phyloP scores from a whole-genome alignment of 2,888 invertebrate genomes.

The Leptinotarsa rubiginosa region DNA sequence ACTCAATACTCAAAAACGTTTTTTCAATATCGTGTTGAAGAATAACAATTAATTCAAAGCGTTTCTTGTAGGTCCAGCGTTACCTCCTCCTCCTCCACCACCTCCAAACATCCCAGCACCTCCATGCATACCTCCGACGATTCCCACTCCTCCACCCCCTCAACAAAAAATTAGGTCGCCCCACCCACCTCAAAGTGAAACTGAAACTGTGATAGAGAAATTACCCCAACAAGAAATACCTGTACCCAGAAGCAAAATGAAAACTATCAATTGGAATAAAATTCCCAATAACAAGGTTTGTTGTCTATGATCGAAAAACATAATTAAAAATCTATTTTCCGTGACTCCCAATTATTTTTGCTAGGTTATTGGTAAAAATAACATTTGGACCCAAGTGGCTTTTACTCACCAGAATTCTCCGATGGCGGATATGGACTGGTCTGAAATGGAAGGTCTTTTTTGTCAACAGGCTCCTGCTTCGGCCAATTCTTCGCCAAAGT shows the following conservation, averaged over 20 bases:
- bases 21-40: neutral
- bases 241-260: constrained; percentile 95
- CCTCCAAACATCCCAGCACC: constrained; percentile 52
- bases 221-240: constrained; percentile 93
- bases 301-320: neutral
- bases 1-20: too few species aligned
- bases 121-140: constrained; percentile 64
- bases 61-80: constrained; percentile 54
- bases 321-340: neutral
- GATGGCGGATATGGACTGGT: constrained; percentile 90
- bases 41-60: neutral
- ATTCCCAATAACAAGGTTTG: constrained; percentile 88
- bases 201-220: constrained; percentile 68
- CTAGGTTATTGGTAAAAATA: constrained; percentile 87
- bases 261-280: constrained; percentile 98
- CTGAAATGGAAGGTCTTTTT: constrained; percentile 93
- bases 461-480: constrained; percentile 82
- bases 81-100: constrained; percentile 65
- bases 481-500: constrained; percentile 70
- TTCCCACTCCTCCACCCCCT: constrained; percentile 65
- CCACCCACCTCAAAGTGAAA: constrained; percentile 54
- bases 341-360: constrained; percentile 34
- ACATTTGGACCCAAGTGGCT: constrained; percentile 93
- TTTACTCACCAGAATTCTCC: constrained; percentile 86
- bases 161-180: constrained; percentile 43